Base-by-base conservation (phyloP, 2,888 invertebrate species). In the Chalcosyrphus nemorum region DNA sequence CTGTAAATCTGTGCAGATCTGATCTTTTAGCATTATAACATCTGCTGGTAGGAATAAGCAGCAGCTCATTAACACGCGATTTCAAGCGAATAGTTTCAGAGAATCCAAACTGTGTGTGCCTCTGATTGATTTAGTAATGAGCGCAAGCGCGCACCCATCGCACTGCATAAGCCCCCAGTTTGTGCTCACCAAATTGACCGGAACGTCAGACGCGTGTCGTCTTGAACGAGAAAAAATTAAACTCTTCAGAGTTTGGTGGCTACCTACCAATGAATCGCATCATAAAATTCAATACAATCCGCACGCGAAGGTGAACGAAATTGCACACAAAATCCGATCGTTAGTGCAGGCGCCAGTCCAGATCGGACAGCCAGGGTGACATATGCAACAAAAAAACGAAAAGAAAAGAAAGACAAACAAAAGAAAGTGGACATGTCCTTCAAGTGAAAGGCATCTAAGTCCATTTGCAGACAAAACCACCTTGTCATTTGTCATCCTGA, bases 311-410 rank as follows among this genome's bases (percentile, higher is more conserved):
- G 45, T 61, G 24, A 27, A 11, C 63, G 59, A 71, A 71, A 65
- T 71, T 65, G 24, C 45, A 77, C 38, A 35, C 61, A 41, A 78
- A 72, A 78, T 66, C 65, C 61, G 66, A 50, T 82, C 72, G 78
- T 82, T 82, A 82, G 68, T 56, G 77, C 41, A 78, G 82, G 82
- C 82, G 82, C 78, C 82, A 82, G 78, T 82, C 82, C 82, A 72
- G 15, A 82, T 71, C 81, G 71, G 77, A 72, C 68, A 61, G 29
- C 7, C 29, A 29, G n/a, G n/a, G 21, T 24, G 43, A 63, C 21
- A n/a, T 13, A 17, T 21, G 61, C 32, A 63, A 54, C 19, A 47
- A 7, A 13, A n/a, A n/a, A n/a, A n/a, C n/a, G n/a, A n/a, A n/a
- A n/a, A n/a, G n/a, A n/a, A n/a, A n/a, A n/a, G n/a, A n/a, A n/a